These are phyloP conservation scores for Cebus imitator DNA, from an alignment of 2,113 vertebrate genomes.

Conservation along the genomic window DNA sequence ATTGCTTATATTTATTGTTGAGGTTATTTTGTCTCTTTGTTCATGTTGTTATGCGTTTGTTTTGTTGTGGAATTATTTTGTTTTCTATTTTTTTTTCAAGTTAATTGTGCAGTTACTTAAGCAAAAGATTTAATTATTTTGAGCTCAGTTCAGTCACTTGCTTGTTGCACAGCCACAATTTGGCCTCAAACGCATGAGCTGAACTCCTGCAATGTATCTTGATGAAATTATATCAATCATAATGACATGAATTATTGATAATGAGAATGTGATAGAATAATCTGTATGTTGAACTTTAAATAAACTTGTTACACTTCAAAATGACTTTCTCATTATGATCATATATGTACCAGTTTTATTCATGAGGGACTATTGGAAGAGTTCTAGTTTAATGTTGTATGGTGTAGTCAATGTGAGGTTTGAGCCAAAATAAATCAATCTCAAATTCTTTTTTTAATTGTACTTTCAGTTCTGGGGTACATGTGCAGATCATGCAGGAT, in stretches of 20 bases:
- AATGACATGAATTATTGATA: neutral
- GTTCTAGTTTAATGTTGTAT: neutral
- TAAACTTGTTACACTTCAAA: neutral
- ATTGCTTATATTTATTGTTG: neutral
- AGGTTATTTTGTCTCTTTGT: neutral
- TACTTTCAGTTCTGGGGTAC: no score
- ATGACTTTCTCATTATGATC: neutral
- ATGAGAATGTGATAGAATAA: conserved; percentile 23
- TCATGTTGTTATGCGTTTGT: neutral
- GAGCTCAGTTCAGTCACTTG: neutral
- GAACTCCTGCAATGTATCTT: neutral
- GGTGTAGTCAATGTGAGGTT: neutral
- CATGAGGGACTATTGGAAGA: neutral
- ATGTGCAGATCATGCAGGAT: no score
- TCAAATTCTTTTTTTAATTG: neutral
- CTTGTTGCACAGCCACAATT: neutral
- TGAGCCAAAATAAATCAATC: neutral
- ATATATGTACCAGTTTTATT: neutral
- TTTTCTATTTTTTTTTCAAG: neutral
- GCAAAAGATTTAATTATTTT: neutral
- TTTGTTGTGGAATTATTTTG: neutral
- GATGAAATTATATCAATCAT: neutral
- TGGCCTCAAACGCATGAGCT: neutral
- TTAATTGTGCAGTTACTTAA: neutral
- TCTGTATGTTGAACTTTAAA: conserved; percentile 17